Evolutionary conservation across 2,797 vertebrate species (phyloP), one percentile per base, ranked within the genome.

Genomic region (Thalassophryne amazonica): DNA sequence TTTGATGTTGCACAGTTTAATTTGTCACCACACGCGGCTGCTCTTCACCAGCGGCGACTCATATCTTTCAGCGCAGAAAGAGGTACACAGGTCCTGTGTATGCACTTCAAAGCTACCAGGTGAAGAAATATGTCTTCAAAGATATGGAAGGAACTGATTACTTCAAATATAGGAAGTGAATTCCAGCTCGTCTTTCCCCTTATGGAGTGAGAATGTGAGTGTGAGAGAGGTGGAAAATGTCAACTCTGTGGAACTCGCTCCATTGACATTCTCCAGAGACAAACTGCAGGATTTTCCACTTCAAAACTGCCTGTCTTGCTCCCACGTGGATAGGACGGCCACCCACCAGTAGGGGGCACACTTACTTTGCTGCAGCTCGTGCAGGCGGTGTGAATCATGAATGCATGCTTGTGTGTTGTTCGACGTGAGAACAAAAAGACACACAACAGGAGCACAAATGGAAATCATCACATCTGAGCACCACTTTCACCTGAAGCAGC

Each of bases 191-290:
- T 82, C 70, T 72, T 79, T 69, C 58, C 55, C 63, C 53, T 69
- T 69, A 71, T 56, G 62, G 71, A 70, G 43, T 21, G n/a, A 25
- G 32, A 41, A 38, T 62, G 57, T 7, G 55, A 62, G 53, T 30
- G 41, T 67, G 50, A 27, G 51, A 13, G 23, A 56, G 72, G 68
- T 58, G 72, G 45, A 52, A 83, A 84, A 84, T 81, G 80, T 82
- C 82, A 87, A 69, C 70, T 74, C 69, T 61, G 42, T 71, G 61
- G 72, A 83, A 75, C 69, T 58, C 65, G 69, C 69, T 83, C 59
- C 70, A 69, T 58, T 88, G 80, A 85, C 66, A 79, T 87, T 85
- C 73, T 81, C 77, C 21, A 42, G 69, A 87, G 80, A 81, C 75
- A 85, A 82, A 84, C 78, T 82, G 77, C 67, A 58, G 49, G 55